These are phyloP conservation scores for Tachysurus vachellii DNA, from an alignment of 2,113 vertebrate genomes.

Conservation along the genomic window DNA sequence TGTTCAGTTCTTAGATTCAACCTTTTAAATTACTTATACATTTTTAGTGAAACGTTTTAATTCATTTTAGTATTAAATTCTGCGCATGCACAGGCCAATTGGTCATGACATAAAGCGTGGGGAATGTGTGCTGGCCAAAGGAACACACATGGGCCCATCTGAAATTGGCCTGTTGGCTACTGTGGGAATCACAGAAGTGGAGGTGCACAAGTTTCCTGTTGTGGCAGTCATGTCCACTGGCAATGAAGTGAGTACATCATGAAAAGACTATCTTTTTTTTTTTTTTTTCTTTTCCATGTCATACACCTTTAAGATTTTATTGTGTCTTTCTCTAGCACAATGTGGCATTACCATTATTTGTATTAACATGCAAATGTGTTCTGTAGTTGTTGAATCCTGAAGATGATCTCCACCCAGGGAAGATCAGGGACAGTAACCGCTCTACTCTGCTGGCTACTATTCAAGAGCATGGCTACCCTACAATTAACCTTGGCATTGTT, in stretches of 20 bases:
- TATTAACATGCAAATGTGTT: constrained; percentile 10
- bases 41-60: not conserved
- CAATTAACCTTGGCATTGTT: constrained; percentile 98
- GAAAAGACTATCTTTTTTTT: not conserved
- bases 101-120: constrained; percentile 98
- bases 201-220: constrained; percentile 98
- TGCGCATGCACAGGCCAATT: constrained; percentile 81
- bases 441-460: constrained; percentile 98
- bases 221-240: constrained; percentile 99
- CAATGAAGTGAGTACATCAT: constrained; percentile 81
- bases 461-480: constrained; percentile 98
- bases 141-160: constrained; percentile 97
- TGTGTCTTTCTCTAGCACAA: not conserved
- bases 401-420: constrained; percentile 96
- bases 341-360: not conserved
- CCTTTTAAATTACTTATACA: not conserved
- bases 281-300: not conserved
- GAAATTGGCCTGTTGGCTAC: constrained; percentile 97
- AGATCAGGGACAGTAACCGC: constrained; percentile 97
- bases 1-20: not conserved
- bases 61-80: not conserved
- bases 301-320: not conserved
- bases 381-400: constrained; percentile 93
- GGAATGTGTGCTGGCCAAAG: constrained; percentile 95
- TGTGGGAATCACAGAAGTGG: constrained; percentile 97